Conservation (phyloP, 2,113 vertebrate genomes). For the Sphaerodactylus townsendi region DNA sequence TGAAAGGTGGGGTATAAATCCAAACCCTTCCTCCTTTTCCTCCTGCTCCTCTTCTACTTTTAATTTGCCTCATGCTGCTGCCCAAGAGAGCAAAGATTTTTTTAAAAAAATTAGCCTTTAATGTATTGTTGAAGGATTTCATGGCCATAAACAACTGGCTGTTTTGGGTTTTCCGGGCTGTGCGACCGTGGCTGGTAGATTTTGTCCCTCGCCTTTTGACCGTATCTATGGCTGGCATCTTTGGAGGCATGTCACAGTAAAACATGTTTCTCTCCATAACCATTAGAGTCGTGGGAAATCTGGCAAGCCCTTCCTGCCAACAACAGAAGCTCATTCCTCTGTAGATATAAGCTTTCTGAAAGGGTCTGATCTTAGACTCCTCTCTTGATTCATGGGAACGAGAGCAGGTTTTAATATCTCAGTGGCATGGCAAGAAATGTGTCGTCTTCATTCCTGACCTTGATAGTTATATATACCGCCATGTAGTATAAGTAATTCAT, state of each 20-base stretch:
- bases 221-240: too few relatives aligned
- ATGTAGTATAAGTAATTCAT: constrained; percentile 39
- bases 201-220: too few relatives aligned
- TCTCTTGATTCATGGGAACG: constrained; percentile 6
- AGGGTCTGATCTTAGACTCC: constrained; percentile 6
- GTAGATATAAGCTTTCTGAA: neutral
- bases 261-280: too few relatives aligned
- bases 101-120: too few relatives aligned
- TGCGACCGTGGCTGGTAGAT: too few relatives aligned
- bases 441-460: constrained; percentile 37
- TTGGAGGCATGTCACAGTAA: too few relatives aligned
- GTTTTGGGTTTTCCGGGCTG: too few relatives aligned
- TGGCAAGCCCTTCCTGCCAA: neutral
- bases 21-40: too few relatives aligned
- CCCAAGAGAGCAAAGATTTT: too few relatives aligned
- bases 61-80: neutral
- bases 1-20: too few relatives aligned
- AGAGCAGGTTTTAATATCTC: neutral
- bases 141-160: too few relatives aligned
- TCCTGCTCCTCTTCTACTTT: neutral
- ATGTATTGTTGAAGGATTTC: too few relatives aligned
- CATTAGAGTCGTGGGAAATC: neutral
- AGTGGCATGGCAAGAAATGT: constrained; percentile 30
- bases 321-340: neutral
- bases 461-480: constrained; percentile 46